Evolutionary conservation across 2,888 invertebrate species (phyloP), one percentile per base, ranked within the genome.

Genomic region (Agonopterix arenella): DNA sequence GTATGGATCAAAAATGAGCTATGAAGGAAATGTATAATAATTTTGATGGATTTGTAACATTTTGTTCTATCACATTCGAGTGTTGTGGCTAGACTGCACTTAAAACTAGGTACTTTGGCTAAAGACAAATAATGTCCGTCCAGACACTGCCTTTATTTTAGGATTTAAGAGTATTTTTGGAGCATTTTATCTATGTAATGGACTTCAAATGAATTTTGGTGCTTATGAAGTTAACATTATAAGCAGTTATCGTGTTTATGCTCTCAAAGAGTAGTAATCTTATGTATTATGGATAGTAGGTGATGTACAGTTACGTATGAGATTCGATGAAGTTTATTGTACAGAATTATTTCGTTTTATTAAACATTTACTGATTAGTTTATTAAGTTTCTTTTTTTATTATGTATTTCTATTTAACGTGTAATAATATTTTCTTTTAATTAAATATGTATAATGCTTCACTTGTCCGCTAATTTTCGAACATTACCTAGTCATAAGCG

Each of bases 251-350:
- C n/a, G 18, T 50, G 50, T 28, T 40, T 46, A 49, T 45, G 52
- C 49, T 49, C 49, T 49, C 52, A 52, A 54, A 57, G 61, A 58
- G 58, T 53, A 46, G 9, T 50, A 51, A 18, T 46, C 28, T 49
- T 48, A 49, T 47, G 51, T 47, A 42, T 51, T 52, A 44, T 49
- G 28, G 28, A 28, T 58, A 60, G 56, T 65, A 69, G 73, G 73
- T 68, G 73, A 66, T 86, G 85, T 88, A 89, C 88, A 88, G 88
- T 89, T 89, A 89, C 88, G 80, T 77, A 83, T 89, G 88, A 89
- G 88, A 89, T 89, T 89, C 76, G 70, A 70, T 68, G 62, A 63
- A 62, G 65, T 72, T 71, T 68, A 73, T 73, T 82, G 75, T 81
- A 81, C 77, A 80, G 74, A 71, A 61, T 69, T 45, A 55, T 51